phyloP scores from a whole-genome alignment of 2,113 vertebrate genomes.

The Corvus hawaiiensis region DNA sequence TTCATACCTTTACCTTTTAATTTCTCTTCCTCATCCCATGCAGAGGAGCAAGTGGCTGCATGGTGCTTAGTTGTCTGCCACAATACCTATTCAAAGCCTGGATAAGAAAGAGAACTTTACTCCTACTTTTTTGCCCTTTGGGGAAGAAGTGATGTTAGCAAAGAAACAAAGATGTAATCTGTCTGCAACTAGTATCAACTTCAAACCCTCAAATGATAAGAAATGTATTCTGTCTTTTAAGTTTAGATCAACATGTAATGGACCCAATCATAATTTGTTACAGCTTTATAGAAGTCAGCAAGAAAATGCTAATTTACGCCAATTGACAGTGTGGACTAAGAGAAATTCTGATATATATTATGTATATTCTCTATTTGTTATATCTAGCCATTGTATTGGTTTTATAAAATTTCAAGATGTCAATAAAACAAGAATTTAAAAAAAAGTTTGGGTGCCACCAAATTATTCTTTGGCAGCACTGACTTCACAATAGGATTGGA shows the following conservation, averaged over 20 bases:
- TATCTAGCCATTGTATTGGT: background rate
- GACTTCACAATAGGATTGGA: background rate
- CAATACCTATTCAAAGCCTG: background rate
- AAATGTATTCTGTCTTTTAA: background rate
- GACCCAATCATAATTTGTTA: background rate
- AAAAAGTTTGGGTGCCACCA: background rate
- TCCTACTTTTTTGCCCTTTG: background rate
- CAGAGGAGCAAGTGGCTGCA: background rate
- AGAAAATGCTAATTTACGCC: background rate
- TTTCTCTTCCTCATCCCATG: background rate
- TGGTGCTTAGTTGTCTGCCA: no score
- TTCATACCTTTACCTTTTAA: background rate
- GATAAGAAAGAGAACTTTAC: background rate
- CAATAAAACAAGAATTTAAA: background rate
- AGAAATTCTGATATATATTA: background rate
- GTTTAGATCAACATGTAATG: background rate
- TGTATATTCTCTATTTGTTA: background rate
- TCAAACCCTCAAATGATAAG: accelerated
- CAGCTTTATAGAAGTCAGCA: background rate
- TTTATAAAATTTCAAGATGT: constrained; percentile 9
- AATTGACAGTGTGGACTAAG: background rate
- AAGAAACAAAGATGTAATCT: background rate
- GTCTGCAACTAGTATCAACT: background rate
- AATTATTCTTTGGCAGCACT: background rate
- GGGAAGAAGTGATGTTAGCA: background rate